Evolutionary conservation across 2,888 invertebrate species (phyloP), one percentile per base, ranked within the genome.

Genomic region (Onchidella celtica): DNA sequence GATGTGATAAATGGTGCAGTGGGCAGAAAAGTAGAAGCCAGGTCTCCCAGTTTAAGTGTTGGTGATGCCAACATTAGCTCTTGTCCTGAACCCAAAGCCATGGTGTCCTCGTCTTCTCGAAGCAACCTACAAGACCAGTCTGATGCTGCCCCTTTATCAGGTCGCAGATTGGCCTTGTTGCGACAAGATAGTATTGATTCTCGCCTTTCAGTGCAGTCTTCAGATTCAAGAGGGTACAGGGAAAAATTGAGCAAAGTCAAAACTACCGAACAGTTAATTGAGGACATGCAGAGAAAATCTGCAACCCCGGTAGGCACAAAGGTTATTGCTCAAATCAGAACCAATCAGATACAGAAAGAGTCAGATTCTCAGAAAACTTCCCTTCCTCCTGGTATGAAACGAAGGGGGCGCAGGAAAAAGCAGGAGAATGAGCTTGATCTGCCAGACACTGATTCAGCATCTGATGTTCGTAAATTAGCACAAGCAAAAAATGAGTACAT

Each of bases 211-310:
- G 63, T 55, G 14, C 76, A 76, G 68, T 66, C 82, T 21, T 55
- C 77, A 61, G 83, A 84, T 4, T 57, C 72, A 2, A 72, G 74
- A 27, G 55, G 68, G 14, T 47, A 61, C 34, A 77, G 70, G 66
- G 81, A 89, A 73, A 89, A 89, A 83, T 89, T 95, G 90, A 95
- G 95, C 29, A 93, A 93, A 89, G 93, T 96, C 69, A 96, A 96
- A 93, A 96, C 96, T 36, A 97, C 97, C 0, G 96, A 96, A 91
- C 97, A 97, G 93, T 94, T 97, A 79, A 94, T 97, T 83, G 96
- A 96, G 77, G 96, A 96, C 93, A 94, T 97, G 57, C 95, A 86
- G 94, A 95, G 92, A 92, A 95, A 91, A 92, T 95, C 88, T 75
- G 89, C 81, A 3, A 83, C 89, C 24, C 74, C 86, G 65, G 81